phyloP scores from a whole-genome alignment of 2,888 invertebrate genomes.

The Stramonita haemastoma region DNA sequence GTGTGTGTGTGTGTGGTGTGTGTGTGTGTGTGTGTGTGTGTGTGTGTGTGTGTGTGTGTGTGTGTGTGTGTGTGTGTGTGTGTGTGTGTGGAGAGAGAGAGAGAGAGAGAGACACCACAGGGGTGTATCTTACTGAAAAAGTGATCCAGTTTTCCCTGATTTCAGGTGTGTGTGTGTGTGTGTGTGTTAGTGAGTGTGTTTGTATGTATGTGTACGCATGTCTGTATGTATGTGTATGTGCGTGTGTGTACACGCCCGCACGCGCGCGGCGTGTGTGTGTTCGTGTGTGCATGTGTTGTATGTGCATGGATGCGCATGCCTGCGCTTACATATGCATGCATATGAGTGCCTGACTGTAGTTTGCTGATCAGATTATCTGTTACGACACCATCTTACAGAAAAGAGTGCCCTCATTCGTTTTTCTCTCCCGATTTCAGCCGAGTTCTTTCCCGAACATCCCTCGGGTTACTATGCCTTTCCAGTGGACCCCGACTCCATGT shows the following conservation, averaged over 20 bases:
- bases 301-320: neutral
- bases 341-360: neutral
- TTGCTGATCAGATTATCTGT: neutral
- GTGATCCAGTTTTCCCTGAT: too few relatives aligned
- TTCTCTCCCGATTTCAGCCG: constrained; percentile 19
- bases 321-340: neutral
- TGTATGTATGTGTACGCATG: neutral
- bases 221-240: neutral
- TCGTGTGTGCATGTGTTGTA: too few relatives aligned
- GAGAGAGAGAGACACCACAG: neutral
- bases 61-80: neutral
- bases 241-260: neutral
- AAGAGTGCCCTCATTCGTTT: neutral
- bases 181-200: neutral
- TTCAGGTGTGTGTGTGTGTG: neutral
- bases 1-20: too few relatives aligned
- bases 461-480: constrained; percentile 49
- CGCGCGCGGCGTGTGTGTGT: too few relatives aligned
- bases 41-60: constrained; percentile 21
- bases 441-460: constrained; percentile 33
- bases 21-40: too few relatives aligned
- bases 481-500: constrained; percentile 50
- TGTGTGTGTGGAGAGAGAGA: neutral
- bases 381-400: too few relatives aligned
- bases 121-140: neutral